Evolutionary conservation across 2,888 invertebrate species (phyloP), one percentile per base, ranked within the genome.

Genomic region (Leptarthrus brevirostris): DNA sequence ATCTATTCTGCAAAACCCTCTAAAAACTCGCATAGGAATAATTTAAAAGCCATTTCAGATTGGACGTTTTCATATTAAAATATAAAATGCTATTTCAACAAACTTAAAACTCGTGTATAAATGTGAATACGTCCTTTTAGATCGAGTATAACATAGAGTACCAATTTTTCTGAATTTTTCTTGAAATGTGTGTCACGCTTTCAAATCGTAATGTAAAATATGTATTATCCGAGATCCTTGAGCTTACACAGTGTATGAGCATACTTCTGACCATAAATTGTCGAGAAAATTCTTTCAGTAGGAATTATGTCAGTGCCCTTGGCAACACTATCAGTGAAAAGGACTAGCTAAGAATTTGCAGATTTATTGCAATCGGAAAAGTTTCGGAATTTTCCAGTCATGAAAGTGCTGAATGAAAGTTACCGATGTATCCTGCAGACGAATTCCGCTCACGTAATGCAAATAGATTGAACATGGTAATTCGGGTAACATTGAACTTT

Each of bases 401-500:
- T 26, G 34, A 34, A 14, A 34, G 8, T 16, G 5, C 30, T 30
- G 18, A 56, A 56, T 56, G 14, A 34, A 56, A 34, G 14, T 34
- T 5, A 30, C 16, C 18, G 34, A 26, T 3, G 2, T 2, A n/a
- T 12, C 22, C 61, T 20, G 40, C 24, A 61, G 40, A 61, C n/a
- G 22, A 12, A 61, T 61, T 61, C 61, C 40, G 40, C 36, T 61
- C 61, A 61, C 61, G 61, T 61, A 61, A 40, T n/a, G 44, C 22
- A 61, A 61, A 61, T 61, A 61, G 44, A 61, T 40, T 40, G 61
- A 61, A 61, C 40, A 61, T 40, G 61, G 44, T 22, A 40, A 61
- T 40, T 61, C 40, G 61, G 22, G 44, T 61, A 61, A 61, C 61
- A 44, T 61, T 61, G 61, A 61, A 61, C 61, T 44, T 44, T 44